Percentiles rank a stretch among this genome's conserved stretches.
phyloP scores from a whole-genome alignment of 2,888 invertebrate genomes.

The Papilio protenor region DNA sequence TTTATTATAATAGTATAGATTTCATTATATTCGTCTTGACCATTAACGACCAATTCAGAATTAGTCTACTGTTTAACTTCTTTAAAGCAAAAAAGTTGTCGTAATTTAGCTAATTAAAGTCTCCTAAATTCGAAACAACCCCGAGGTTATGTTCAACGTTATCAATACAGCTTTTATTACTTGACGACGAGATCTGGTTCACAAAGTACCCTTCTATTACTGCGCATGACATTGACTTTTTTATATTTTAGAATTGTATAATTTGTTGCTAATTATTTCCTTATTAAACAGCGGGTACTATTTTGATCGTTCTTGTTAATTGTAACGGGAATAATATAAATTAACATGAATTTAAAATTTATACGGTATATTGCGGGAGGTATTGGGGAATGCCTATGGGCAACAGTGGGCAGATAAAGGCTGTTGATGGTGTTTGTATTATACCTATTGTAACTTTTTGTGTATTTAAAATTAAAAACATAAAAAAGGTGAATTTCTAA shows the following conservation, averaged over 20 bases:
- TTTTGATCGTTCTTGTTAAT: slow-evolving; percentile 3
- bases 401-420: no score
- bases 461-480: background rate
- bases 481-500: background rate
- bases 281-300: slow-evolving; percentile 29
- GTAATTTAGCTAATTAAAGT: no score
- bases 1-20: no score
- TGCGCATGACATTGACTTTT: slow-evolving; percentile 32
- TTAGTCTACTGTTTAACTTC: no score
- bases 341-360: no score
- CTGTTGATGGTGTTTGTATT: no score
- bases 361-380: no score
- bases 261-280: slow-evolving; percentile 40
- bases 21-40: no score
- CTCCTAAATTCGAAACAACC: background rate
- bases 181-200: slow-evolving; percentile 23
- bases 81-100: no score
- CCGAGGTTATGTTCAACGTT: background rate
- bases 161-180: background rate
- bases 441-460: no score
- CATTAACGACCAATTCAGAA: no score
- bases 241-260: slow-evolving; percentile 36
- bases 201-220: slow-evolving; percentile 25
- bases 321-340: slow-evolving; percentile 10
- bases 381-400: no score